A percentile compares a stretch with the other conserved stretches of the same genome.
phyloP scores from a whole-genome alignment of 2,113 vertebrate species.

The Neogobius melanostomus region DNA sequence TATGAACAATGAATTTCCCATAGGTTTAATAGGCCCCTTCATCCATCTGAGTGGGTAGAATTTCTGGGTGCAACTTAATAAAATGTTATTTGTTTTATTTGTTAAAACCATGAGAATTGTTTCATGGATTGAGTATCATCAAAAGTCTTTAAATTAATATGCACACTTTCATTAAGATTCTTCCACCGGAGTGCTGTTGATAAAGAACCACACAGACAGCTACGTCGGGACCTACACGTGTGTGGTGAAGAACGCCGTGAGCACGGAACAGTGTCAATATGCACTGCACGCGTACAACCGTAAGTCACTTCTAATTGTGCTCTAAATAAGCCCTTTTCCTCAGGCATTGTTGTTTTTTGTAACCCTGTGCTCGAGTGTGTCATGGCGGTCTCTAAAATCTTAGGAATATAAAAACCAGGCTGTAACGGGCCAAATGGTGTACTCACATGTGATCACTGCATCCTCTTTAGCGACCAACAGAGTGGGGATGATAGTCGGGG shows the following conservation, averaged over 20 bases:
- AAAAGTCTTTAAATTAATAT: slow-evolving; percentile 7
- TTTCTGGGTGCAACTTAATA: too few relatives aligned
- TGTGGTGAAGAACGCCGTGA: slow-evolving; percentile 81
- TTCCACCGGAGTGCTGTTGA: slow-evolving; percentile 77
- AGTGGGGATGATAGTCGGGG: slow-evolving; percentile 78
- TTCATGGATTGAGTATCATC: background rate
- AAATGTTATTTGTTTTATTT: too few relatives aligned
- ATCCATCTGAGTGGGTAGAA: too few relatives aligned
- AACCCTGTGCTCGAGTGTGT: background rate
- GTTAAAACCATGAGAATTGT: background rate
- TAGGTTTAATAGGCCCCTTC: too few relatives aligned
- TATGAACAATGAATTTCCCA: too few relatives aligned
- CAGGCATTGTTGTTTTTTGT: background rate
- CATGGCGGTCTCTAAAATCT: background rate
- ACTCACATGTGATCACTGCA: slow-evolving; percentile 7
- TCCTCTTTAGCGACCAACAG: slow-evolving; percentile 64
- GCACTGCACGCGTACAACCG: slow-evolving; percentile 72
- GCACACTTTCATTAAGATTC: slow-evolving; percentile 62
- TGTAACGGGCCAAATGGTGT: background rate
- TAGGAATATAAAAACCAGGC: background rate
- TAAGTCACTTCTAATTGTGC: slow-evolving; percentile 60
- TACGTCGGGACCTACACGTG: slow-evolving; percentile 83
- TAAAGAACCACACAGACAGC: slow-evolving; percentile 76
- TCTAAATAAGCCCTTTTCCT: slow-evolving; percentile 2
- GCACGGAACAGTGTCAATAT: slow-evolving; percentile 78